Base-by-base conservation (phyloP, 1,140 invertebrate genomes). In the Plutomurus gul region DNA sequence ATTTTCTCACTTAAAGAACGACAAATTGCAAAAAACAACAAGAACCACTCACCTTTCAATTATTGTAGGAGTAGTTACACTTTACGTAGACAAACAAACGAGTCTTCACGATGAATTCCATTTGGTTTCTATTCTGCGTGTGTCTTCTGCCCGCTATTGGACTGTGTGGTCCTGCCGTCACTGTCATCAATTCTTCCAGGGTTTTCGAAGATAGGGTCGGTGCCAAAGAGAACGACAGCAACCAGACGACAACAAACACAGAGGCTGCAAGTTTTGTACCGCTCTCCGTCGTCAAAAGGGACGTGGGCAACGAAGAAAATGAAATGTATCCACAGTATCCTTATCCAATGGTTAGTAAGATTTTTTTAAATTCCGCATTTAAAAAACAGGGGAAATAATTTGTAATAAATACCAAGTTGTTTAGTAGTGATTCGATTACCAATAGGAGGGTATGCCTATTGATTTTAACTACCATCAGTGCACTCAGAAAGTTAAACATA, bases 111-210 rank as follows among this genome's bases (percentile, higher is more conserved):
- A 65, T 65, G 56, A 65, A 65, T 65, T 65, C 56, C 56, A 30
- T 65, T 65, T 65, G 18, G 27, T n/a, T 27, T 4, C 5, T 65
- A n/a, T 65, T 65, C 56, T 33, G 30, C 36, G 25, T 65, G 27
- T 65, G 30, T 65, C 56, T 65, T 36, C 56, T 65, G 2, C 56
- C 56, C 36, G 56, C 56, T 33, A 18, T 65, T 65, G 56, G n/a
- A 27, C 25, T 65, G 16, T 65, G 56, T 65, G 27, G 27, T 18
- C 56, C 56, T 18, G 56, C 27, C 18, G 56, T 65, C 18, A 33
- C 56, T 33, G 56, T 65, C 56, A 65, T 65, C 56, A 65, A 65
- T n/a, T 65, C 56, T 65, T 65, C 56, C 25, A 65, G 27, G 30
- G 10, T 65, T 65, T n/a, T 33, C 20, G 56, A 65, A 65, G 56